phyloP scores from a whole-genome alignment of 2,888 invertebrate species.

The Marronus borbonicus region DNA sequence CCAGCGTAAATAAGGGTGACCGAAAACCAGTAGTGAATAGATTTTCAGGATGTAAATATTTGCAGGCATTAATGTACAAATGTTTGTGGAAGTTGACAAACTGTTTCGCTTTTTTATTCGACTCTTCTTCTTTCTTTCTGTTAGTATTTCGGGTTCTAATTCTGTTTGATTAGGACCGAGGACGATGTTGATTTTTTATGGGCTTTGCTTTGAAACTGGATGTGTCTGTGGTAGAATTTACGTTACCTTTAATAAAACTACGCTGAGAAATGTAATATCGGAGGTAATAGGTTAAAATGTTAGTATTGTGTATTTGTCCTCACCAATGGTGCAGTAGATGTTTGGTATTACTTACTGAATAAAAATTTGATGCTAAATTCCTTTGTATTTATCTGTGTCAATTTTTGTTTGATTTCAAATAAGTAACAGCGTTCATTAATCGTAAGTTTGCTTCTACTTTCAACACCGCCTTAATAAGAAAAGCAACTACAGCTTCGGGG shows the following conservation, averaged over 20 bases:
- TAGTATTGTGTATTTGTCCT: no score
- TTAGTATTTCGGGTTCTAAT: slow-evolving; percentile 40
- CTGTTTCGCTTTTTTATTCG: slow-evolving; percentile 50
- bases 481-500: no score
- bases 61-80: slow-evolving; percentile 51
- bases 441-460: no score
- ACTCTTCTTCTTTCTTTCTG: slow-evolving; percentile 20
- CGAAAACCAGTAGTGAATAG: slow-evolving; percentile 45
- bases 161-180: slow-evolving; percentile 43
- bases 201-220: background rate
- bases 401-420: no score
- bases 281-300: no score
- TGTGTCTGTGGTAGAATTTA: slow-evolving; percentile 1
- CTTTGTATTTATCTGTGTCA: no score
- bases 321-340: no score
- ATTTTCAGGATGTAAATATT: slow-evolving; percentile 54
- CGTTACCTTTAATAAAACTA: background rate
- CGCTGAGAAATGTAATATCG: background rate
- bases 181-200: slow-evolving; percentile 33
- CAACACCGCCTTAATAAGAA: no score
- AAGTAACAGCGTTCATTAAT: no score
- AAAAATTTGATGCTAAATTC: no score
- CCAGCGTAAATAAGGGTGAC: slow-evolving; percentile 39
- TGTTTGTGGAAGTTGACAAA: slow-evolving; percentile 53
- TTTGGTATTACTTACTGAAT: no score